phyloP scores from a whole-genome alignment of 2,797 vertebrate species.

The Odontamblyopus rebecca region DNA sequence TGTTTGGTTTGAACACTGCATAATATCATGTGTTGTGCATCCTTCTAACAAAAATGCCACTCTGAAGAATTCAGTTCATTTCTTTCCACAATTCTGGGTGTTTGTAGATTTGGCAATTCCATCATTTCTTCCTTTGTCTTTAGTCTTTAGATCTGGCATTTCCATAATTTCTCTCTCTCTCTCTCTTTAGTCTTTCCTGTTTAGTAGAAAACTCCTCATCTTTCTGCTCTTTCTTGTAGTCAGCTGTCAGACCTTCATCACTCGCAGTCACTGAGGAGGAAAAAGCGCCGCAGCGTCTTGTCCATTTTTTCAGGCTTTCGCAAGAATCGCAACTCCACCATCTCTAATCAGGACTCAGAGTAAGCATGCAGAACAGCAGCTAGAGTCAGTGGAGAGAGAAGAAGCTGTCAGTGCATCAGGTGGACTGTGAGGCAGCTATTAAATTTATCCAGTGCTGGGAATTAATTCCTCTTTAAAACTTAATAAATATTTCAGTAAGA shows the following conservation, averaged over 20 bases:
- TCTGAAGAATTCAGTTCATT: background rate
- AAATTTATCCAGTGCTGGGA: constrained; percentile 35
- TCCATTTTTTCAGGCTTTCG: constrained; percentile 81
- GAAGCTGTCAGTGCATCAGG: constrained; percentile 30
- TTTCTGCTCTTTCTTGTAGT: constrained; percentile 48
- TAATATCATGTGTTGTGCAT: background rate
- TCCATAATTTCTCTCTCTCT: too few relatives aligned
- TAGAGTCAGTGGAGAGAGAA: constrained; percentile 26
- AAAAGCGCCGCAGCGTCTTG: constrained; percentile 79
- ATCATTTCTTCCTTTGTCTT: background rate
- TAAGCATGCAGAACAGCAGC: constrained; percentile 38
- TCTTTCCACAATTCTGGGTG: background rate
- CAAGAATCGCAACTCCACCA: constrained; percentile 78
- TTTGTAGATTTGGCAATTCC: background rate
- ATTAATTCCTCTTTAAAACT: constrained; percentile 39
- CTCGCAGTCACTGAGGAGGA: constrained; percentile 75
- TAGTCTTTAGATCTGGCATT: too few relatives aligned
- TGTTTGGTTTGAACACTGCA: too few relatives aligned
- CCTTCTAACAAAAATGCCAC: background rate
- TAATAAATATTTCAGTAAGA: constrained; percentile 55
- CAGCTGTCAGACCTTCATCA: constrained; percentile 79
- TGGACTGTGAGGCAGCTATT: constrained; percentile 17
- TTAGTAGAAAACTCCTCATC: constrained; percentile 6
- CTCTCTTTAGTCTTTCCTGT: background rate
- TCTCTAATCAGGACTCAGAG: constrained; percentile 75